phyloP scores from a whole-genome alignment of 2,888 invertebrate species.

The Endomychus coccineus region DNA sequence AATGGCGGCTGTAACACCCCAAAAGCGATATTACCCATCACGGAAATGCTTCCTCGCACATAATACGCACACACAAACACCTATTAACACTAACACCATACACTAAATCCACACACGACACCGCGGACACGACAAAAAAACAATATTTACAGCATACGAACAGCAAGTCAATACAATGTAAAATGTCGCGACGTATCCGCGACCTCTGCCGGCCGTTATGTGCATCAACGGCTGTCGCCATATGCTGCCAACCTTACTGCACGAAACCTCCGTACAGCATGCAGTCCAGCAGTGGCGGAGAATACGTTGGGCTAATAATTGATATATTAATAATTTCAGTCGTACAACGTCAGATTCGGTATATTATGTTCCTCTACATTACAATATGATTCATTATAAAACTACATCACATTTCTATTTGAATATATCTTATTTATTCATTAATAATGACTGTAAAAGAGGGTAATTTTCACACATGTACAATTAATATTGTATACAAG shows the following conservation, averaged over 20 bases:
- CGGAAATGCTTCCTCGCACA: conserved; percentile 32
- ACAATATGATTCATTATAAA: too few relatives aligned
- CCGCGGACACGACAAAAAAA: conserved; percentile 52
- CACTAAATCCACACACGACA: conserved; percentile 42
- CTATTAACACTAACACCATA: conserved; percentile 33
- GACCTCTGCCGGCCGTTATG: conserved; percentile 36
- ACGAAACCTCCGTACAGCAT: conserved; percentile 14
- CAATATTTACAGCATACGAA: conserved; percentile 56
- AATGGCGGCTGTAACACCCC: conserved; percentile 44
- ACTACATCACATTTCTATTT: too few relatives aligned
- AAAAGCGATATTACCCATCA: conserved; percentile 49
- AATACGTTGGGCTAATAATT: too few relatives aligned
- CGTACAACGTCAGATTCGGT: too few relatives aligned
- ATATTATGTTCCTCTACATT: too few relatives aligned
- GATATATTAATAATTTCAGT: too few relatives aligned
- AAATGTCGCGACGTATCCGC: conserved; percentile 60
- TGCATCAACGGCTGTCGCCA: conserved; percentile 14
- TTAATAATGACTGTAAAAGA: too few relatives aligned
- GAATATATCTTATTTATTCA: too few relatives aligned
- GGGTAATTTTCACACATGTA: too few relatives aligned
- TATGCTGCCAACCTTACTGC: conserved; percentile 15
- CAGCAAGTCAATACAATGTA: conserved; percentile 65
- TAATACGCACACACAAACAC: conserved; percentile 32
- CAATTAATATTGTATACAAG: too few relatives aligned
- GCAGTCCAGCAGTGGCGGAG: too few relatives aligned